Percentiles rank a stretch among this genome's conserved stretches.
Conservation (phyloP, 1,140 invertebrate species). For the Coptotermes formosanus region DNA sequence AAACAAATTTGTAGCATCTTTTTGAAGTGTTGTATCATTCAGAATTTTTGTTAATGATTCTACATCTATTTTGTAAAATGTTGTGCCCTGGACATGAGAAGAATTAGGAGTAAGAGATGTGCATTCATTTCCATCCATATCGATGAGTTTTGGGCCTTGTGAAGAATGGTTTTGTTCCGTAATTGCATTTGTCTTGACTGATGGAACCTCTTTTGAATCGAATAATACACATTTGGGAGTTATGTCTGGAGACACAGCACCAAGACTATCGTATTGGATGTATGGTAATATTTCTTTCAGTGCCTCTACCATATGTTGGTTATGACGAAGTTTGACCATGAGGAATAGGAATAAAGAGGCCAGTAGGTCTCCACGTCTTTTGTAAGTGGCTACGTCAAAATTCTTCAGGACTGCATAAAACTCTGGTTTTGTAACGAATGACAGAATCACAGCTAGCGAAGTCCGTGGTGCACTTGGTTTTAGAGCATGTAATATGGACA, state of each 20-base stretch:
- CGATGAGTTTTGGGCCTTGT: background rate
- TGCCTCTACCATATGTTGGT: background rate
- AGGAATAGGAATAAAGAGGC: background rate
- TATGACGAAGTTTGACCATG: background rate
- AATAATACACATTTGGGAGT: background rate
- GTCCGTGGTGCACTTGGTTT: background rate
- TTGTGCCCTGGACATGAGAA: background rate
- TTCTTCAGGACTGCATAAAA: background rate
- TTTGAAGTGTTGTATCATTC: background rate
- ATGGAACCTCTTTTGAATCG: background rate
- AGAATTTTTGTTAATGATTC: background rate
- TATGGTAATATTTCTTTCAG: background rate
- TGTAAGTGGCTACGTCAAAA: background rate
- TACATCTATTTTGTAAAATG: background rate
- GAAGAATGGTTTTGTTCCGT: background rate
- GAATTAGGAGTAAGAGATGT: background rate
- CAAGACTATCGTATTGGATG: background rate
- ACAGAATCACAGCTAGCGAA: background rate
- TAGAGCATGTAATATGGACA: background rate
- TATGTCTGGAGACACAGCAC: background rate
- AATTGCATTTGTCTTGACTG: background rate
- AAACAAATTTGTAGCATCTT: background rate
- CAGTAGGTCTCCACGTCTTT: background rate
- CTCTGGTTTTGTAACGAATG: background rate
- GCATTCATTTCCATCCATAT: background rate